Conservation (phyloP, 2,797 vertebrate species). For the Gephyroberyx darwinii region DNA sequence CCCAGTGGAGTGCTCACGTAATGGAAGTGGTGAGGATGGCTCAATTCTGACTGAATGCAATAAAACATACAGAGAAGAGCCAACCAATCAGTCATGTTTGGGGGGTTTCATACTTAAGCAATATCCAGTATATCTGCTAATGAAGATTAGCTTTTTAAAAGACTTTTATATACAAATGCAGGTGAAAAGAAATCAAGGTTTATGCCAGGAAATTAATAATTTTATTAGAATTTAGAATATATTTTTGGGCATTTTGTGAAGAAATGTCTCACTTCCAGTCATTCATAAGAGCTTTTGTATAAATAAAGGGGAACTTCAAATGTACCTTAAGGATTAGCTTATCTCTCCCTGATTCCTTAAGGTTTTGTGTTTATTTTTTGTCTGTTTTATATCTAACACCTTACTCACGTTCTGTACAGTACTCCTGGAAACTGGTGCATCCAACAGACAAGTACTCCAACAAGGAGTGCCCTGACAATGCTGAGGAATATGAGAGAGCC, state of each 20-base stretch:
- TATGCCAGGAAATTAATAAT: not conserved
- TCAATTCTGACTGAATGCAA: not conserved
- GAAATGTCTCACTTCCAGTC: no score
- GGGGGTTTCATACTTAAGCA: not conserved
- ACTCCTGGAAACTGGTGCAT: conserved; percentile 98
- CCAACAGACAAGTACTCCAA: conserved; percentile 99
- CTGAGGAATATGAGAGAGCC: conserved; percentile 96
- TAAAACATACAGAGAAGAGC: not conserved
- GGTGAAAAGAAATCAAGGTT: not conserved
- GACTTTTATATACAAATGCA: not conserved
- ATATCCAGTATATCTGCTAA: not conserved
- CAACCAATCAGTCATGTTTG: no score
- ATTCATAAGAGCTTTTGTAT: not conserved
- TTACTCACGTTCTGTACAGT: conserved; percentile 74
- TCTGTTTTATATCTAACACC: not conserved
- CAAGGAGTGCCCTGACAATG: conserved; percentile 97
- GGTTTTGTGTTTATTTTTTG: not conserved
- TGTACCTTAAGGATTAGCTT: not conserved
- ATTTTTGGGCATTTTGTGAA: no score
- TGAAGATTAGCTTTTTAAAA: no score
- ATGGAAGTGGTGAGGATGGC: conserved; percentile 97
- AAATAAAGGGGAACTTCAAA: not conserved
- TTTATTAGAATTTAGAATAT: not conserved
- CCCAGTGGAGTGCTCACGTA: conserved; percentile 98
- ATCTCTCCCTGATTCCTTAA: not conserved